phyloP scores from a whole-genome alignment of 1,140 invertebrate genomes.

The Hylyphantes graminicola region DNA sequence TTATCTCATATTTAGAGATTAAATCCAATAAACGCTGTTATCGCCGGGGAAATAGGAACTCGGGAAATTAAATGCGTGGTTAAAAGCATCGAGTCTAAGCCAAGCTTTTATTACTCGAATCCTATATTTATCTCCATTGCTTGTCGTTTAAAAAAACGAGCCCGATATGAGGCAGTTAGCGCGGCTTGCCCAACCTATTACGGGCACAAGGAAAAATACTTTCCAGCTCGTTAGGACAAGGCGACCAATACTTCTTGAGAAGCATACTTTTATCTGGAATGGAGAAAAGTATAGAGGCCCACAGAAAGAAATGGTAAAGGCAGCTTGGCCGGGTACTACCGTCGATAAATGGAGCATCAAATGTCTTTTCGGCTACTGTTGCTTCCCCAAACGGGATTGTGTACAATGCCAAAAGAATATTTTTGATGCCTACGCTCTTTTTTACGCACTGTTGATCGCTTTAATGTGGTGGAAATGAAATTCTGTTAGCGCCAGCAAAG shows the following conservation, averaged over 20 bases:
- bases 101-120: conserved; percentile 31
- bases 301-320: conserved; percentile 40
- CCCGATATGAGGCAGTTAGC: conserved; percentile 49
- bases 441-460: conserved; percentile 45
- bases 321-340: neutral
- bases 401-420: conserved; percentile 58
- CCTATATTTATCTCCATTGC: conserved; percentile 37
- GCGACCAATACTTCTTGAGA: conserved; percentile 45
- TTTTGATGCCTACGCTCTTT: conserved; percentile 56
- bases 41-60: neutral
- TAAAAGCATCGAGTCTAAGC: conserved; percentile 2
- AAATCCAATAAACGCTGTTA: too few relatives aligned
- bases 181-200: conserved; percentile 41
- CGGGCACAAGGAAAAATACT: conserved; percentile 36
- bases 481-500: conserved; percentile 51
- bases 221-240: conserved; percentile 47
- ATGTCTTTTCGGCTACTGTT: conserved; percentile 59
- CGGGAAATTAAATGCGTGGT: conserved; percentile 1
- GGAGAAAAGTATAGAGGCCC: conserved; percentile 55
- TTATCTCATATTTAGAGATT: neutral
- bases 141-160: conserved; percentile 33
- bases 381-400: conserved; percentile 56
- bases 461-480: conserved; percentile 58
- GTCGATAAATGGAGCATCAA: conserved; percentile 59
- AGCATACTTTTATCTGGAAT: conserved; percentile 43